A percentile compares a stretch with the other conserved stretches of the same genome.
These are phyloP conservation scores for Argyresthia goedartella DNA, from an alignment of 2,888 invertebrate species.

Conservation along the genomic window DNA sequence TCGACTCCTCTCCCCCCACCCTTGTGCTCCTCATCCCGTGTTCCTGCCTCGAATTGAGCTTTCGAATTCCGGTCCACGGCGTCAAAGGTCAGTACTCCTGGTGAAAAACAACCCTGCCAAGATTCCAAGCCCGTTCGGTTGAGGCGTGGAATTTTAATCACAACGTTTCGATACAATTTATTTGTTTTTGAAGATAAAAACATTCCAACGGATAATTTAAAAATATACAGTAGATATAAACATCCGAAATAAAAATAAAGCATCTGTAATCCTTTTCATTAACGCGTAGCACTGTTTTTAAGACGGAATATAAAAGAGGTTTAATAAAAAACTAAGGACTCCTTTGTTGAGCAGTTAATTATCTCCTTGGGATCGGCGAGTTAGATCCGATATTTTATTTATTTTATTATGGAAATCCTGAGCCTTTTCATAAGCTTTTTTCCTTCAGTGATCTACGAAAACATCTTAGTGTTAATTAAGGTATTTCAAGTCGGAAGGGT, in stretches of 20 bases:
- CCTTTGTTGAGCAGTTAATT: conserved; percentile 41
- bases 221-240: not conserved
- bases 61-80: no score
- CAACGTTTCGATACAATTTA: no score
- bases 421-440: conserved; percentile 43
- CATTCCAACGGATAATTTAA: no score
- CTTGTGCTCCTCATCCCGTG: no score
- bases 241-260: not conserved
- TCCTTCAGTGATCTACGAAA: conserved; percentile 20
- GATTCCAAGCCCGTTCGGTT: no score
- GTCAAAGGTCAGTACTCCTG: no score
- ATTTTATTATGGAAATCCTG: conserved; percentile 54
- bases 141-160: no score
- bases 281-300: not conserved
- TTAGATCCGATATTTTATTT: conserved; percentile 55
- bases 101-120: no score
- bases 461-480: conserved; percentile 30
- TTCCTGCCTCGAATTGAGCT: no score
- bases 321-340: conserved; percentile 22
- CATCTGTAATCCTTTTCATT: not conserved
- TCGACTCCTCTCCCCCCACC: no score
- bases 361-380: conserved; percentile 33
- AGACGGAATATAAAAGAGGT: conserved; percentile 15
- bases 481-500: conserved; percentile 20
- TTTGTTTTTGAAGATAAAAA: no score